Evolutionary conservation across 1,140 invertebrate genomes (phyloP), one percentile per base, ranked within the genome.

Genomic region (Euura saliciscinereae): DNA sequence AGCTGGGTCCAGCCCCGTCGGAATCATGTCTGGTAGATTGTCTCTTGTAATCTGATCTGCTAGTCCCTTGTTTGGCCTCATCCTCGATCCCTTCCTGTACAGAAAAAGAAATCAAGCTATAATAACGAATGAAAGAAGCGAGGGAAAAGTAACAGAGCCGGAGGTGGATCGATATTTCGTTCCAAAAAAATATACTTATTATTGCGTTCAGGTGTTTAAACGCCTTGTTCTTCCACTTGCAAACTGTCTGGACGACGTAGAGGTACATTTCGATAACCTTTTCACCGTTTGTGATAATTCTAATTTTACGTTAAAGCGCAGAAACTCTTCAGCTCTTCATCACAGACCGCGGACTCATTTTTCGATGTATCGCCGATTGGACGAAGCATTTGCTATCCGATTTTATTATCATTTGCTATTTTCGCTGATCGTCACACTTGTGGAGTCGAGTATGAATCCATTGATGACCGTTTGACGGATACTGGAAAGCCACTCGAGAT

Each of bases 1-100:
- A 6, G 69, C 79, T 80, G 6, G 82, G 74, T 71, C 78, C 81
- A 66, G 81, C 73, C 68, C 74, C 79, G 76, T 85, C 82, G 44
- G 78, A 73, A 45, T 70, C 66, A 70, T 69, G 75, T 78, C 80
- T 75, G 73, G 73, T 75, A 7, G 77, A 71, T 43, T 77, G 78
- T 71, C 75, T 79, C 28, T 72, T 78, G 6, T 78, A 75, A 66
- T 82, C 84, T 2, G 72, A 66, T 67, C 78, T 77, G 44, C 72
- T 45, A 11, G 69, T 28, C 45, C 44, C 43, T 66, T 4, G 45
- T 66, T 51, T 73, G 2, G 78, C 75, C 7, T 69, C 75, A 67
- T 78, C 75, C 46, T 78, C 74, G 28, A 66, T 10, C 43, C 76
- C 79, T 70, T 81, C 78, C 84, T 85, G 65, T 42, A 71, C 46